Conservation (phyloP, 30 jellyfish, hydroid and myxozoan species). For the Sanderia malayensis region DNA sequence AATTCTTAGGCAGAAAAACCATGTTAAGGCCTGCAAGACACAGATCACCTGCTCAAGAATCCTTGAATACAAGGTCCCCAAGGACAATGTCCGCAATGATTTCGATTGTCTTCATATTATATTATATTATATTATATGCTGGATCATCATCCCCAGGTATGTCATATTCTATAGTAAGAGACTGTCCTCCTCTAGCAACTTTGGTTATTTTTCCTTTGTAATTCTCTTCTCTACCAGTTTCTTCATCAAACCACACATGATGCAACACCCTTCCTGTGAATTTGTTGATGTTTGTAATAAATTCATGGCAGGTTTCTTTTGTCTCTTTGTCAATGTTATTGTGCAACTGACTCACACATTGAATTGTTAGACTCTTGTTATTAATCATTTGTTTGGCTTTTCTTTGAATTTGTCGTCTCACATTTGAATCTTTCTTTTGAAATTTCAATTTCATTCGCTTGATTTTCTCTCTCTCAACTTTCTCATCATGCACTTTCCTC, state of each 20-base stretch:
- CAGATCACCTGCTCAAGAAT: constrained; percentile 10
- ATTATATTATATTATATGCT: no score
- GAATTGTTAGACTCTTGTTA: not conserved
- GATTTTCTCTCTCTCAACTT: constrained; percentile 7
- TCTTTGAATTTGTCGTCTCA: constrained; percentile 3
- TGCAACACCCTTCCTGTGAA: constrained; percentile 7
- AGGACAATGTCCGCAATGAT: constrained; percentile 17
- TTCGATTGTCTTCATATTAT: not conserved
- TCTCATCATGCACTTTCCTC: not conserved
- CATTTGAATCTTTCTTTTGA: constrained; percentile 1
- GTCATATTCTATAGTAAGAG: constrained; percentile 1
- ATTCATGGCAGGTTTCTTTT: not conserved
- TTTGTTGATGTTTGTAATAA: not conserved
- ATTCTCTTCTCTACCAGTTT: not conserved
- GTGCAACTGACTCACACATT: not conserved
- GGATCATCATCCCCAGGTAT: not conserved
- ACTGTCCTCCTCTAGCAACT: constrained; percentile 14
- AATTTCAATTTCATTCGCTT: constrained; percentile 2
- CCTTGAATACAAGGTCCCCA: constrained; percentile 14
- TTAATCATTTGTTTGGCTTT: not conserved
- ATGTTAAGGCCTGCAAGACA: not conserved
- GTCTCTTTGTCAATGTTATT: not conserved
- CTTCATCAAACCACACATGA: constrained; percentile 15
- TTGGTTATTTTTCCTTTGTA: constrained; percentile 5
- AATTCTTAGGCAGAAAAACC: not conserved